A percentile compares a stretch with the other conserved stretches of the same genome.
phyloP scores from a whole-genome alignment of 2,797 vertebrate genomes.

The Halcyon leucocephala region DNA sequence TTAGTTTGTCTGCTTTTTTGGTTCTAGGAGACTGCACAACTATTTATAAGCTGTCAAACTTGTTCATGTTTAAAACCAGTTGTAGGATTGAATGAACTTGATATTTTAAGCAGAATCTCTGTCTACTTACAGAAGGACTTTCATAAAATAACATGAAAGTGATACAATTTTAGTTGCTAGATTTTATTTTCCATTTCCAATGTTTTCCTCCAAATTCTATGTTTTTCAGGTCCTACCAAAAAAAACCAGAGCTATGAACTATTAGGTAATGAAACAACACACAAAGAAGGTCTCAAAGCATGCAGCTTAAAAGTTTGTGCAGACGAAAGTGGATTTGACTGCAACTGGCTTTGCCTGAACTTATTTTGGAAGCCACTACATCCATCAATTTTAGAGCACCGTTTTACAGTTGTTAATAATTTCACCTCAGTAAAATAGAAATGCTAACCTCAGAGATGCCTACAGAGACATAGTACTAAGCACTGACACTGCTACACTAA shows the following conservation, averaged over 20 bases:
- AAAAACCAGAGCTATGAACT: neutral
- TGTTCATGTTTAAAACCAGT: neutral
- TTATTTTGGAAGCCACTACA: neutral
- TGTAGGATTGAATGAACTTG: neutral
- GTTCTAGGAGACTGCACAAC: neutral
- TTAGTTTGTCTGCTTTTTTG: neutral
- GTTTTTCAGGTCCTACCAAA: neutral
- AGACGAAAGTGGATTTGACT: neutral
- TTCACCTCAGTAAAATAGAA: neutral
- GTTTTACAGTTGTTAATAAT: neutral
- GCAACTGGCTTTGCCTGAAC: neutral
- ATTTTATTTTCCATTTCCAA: neutral
- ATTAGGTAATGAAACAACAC: neutral
- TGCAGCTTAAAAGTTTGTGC: neutral
- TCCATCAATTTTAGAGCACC: neutral
- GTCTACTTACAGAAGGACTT: neutral
- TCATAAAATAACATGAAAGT: neutral
- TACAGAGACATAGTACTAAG: neutral
- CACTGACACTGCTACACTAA: neutral
- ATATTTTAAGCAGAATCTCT: neutral
- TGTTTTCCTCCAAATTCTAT: neutral
- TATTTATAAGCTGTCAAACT: neutral
- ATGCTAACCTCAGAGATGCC: neutral
- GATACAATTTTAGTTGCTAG: neutral
- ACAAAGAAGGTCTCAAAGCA: neutral